Percentiles rank a stretch among this genome's conserved stretches.
Conservation (phyloP, 92 coral and sea anemone genomes). For the Epizoanthus rinbou region DNA sequence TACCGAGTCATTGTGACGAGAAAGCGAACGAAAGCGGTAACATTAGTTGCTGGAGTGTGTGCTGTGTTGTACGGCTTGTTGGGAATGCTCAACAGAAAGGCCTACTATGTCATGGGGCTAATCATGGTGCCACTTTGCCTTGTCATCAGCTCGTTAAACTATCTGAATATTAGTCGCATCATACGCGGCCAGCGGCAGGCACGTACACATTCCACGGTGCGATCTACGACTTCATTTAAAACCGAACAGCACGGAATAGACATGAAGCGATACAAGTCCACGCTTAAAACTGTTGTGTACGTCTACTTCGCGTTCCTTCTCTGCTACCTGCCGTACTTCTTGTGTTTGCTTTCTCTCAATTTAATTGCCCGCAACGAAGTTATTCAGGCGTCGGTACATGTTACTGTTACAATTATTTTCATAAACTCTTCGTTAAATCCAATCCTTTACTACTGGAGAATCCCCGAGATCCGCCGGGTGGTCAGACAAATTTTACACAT, state of each 20-base stretch:
- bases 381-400: slow-evolving; percentile 33
- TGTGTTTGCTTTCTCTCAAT: slow-evolving; percentile 25
- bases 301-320: slow-evolving; percentile 40
- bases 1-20: slow-evolving; percentile 42
- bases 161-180: slow-evolving; percentile 29
- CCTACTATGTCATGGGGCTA: slow-evolving; percentile 42
- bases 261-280: slow-evolving; percentile 25
- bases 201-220: background rate
- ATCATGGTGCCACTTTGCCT: slow-evolving; percentile 29
- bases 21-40: background rate
- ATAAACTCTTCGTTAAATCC: slow-evolving; percentile 49
- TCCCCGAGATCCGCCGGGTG: slow-evolving; percentile 44
- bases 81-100: slow-evolving; percentile 44
- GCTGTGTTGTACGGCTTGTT: background rate
- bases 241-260: background rate
- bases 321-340: slow-evolving; percentile 53
- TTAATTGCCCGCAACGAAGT: slow-evolving; percentile 20
- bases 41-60: background rate
- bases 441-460: slow-evolving; percentile 50
- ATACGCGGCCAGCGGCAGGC: background rate
- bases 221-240: background rate
- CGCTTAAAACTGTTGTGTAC: slow-evolving; percentile 38
- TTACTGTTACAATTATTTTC: slow-evolving; percentile 44
- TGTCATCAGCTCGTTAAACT: slow-evolving; percentile 24
- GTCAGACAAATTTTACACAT: background rate